Evolutionary conservation across 2,797 vertebrate genomes (phyloP), one percentile per base, ranked within the genome.

Genomic region (Phrynocephalus forsythii): DNA sequence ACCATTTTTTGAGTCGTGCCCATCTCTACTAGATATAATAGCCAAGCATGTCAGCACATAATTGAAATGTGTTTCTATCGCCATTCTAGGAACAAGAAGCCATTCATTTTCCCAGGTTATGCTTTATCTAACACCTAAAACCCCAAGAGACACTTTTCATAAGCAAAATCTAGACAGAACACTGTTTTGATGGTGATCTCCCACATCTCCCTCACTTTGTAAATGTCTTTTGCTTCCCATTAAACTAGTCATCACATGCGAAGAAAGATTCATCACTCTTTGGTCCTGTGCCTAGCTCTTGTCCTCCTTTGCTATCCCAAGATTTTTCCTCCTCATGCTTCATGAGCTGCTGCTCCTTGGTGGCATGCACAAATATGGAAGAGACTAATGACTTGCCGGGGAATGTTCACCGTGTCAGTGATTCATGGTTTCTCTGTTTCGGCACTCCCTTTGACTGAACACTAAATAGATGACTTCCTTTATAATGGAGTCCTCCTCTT

Each of bases 361-460:
- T 90, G 11, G 6, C 38, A 79, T 83, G 33, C 2, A 86, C 72
- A 89, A 60, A 30, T 28, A 5, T 56, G 77, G 83, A 79, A 81
- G 11, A 89, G 33, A 77, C 60, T 77, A 68, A 89, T 72, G 5
- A 79, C 66, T 82, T 72, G 52, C 38, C 28, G 22, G 68, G 30
- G 44, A 69, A 79, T 85, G 79, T 87, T 87, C 66, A 82, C 87
- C 83, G 82, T 77, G 18, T 0, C 82, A 44, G 2, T 24, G 1
- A 86, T 92, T 90, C 44, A 63, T 79, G 82, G 5, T 1, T 77
- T 24, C 50, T 82, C 8, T 33, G 85, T 16, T 83, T 88, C 72
- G 69, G 84, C 16, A 90, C 2, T 3, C 44, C 1, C 26, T 90
- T 90, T 91, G 77, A 68, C 18, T 83, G 38, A 1, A 71, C 86